Conservation (phyloP, 2,797 vertebrate species). For the Sus cebifrons region DNA sequence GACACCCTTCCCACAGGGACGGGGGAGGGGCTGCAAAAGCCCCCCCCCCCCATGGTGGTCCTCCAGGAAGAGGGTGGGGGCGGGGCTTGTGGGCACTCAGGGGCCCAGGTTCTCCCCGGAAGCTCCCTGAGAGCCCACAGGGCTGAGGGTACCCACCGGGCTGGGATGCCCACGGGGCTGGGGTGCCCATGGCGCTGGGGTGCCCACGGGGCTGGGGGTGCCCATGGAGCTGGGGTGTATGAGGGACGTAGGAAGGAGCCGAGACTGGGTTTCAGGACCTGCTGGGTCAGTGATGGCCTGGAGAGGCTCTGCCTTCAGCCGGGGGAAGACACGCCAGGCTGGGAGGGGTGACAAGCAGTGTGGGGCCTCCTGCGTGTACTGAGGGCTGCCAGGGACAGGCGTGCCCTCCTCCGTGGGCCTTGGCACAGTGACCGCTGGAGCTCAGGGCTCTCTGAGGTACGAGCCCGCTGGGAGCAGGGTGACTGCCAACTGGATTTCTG, state of each 20-base stretch:
- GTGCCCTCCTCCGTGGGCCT: neutral
- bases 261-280: neutral
- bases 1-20: neutral
- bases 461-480: fast-evolving
- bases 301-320: neutral
- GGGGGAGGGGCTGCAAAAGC: neutral
- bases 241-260: neutral
- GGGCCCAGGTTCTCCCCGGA: neutral
- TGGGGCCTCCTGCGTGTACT: neutral
- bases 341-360: neutral
- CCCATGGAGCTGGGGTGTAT: too few relatives aligned
- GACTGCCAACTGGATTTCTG: neutral
- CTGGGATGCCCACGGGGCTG: too few relatives aligned
- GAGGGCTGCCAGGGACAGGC: too few relatives aligned
- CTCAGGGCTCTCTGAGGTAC: neutral
- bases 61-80: neutral
- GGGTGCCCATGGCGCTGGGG: too few relatives aligned
- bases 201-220: neutral
- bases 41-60: too few relatives aligned
- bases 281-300: neutral
- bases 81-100: neutral
- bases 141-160: too few relatives aligned
- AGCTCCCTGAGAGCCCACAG: too few relatives aligned
- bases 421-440: neutral
- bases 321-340: neutral